Percentiles rank a stretch among this genome's conserved stretches.
Conservation (phyloP, 2,113 vertebrate species). For the Felis catus region F.catus_Fca126_mat1.0 CM031415.1:187007001-187007500, state of each 20-base stretch:
- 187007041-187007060: neutral
- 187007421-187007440: neutral
- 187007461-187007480: neutral
- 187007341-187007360: neutral
- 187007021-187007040: neutral
- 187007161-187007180: neutral
- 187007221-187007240: neutral
- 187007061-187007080: neutral
- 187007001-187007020: neutral
- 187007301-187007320: neutral
- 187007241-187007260: neutral
- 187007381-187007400: neutral
- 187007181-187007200: neutral
- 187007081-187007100: neutral
- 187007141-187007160: neutral
- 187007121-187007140: neutral
- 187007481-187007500: conserved; percentile 11
- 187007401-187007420: neutral
- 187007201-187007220: neutral
- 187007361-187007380: neutral
- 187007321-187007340: conserved; percentile 12
- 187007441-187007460: neutral
- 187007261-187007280: neutral
- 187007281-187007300: neutral
- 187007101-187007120: neutral